These are phyloP conservation scores for Mesodorylaimus sp. DNA, from an alignment of 2,888 invertebrate species.

Conservation along the genomic window DNA sequence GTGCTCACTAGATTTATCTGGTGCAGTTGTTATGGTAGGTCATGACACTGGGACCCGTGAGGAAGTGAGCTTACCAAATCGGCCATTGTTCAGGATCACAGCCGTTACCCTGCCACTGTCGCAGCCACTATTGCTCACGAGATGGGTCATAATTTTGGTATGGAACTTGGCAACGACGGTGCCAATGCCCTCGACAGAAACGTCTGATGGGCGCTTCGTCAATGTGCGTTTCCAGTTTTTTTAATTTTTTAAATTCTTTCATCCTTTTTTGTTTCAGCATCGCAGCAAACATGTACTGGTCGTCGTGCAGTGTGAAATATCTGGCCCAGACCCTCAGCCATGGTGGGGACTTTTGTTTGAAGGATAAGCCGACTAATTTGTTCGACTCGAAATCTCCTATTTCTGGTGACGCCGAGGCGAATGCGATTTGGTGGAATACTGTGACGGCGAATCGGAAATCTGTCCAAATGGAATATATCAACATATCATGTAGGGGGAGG, in stretches of 20 bases:
- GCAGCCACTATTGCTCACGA: conserved; percentile 95
- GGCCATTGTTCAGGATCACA: background rate
- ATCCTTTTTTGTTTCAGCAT: too few relatives aligned
- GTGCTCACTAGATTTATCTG: conserved; percentile 86
- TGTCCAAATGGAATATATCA: conserved; percentile 78
- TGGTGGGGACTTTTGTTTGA: conserved; percentile 84
- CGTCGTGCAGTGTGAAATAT: conserved; percentile 75
- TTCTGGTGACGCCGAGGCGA: conserved; percentile 77
- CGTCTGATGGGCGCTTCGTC: conserved; percentile 95
- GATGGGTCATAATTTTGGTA: conserved; percentile 95
- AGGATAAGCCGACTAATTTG: conserved; percentile 53
- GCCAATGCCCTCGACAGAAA: conserved; percentile 53
- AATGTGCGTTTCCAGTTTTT: too few relatives aligned
- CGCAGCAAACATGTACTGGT: too few relatives aligned
- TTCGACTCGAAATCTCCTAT: conserved; percentile 53
- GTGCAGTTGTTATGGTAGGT: conserved; percentile 64
- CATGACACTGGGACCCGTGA: too few relatives aligned
- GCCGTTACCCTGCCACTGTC: conserved; percentile 60
- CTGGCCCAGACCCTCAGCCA: conserved; percentile 72
- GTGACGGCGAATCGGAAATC: conserved; percentile 75
- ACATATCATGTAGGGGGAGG: conserved; percentile 55
- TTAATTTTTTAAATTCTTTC: too few relatives aligned
- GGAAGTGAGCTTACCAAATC: too few relatives aligned
- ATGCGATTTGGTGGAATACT: conserved; percentile 88
- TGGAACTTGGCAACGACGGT: conserved; percentile 83